Base-by-base conservation (phyloP, 2,888 invertebrate species). In the Hoplodrina ambigua region DNA sequence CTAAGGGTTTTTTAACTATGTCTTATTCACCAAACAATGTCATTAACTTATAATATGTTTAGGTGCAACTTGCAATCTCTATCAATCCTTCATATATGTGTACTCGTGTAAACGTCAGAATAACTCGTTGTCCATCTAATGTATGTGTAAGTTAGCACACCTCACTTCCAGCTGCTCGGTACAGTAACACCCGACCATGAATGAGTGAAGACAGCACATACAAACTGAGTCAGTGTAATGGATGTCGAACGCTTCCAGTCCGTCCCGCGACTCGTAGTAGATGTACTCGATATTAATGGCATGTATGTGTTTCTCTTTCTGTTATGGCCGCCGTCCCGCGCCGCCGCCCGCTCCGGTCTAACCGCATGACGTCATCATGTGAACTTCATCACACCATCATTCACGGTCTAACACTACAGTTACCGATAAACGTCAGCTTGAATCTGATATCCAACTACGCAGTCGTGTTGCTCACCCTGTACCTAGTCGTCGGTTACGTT, bases 361-460 rank as follows among this genome's bases (percentile, higher is more conserved):
- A 92, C 91, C 90, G 92, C 93, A 93, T 93, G 92, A 85, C 92
- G 88, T 87, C 91, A 85, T 81, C 84, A 71, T 56, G 84, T 82
- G 83, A 41, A 79, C 85, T 84, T 84, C 85, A 84, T 85, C 86
- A 83, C 77, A 81, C 77, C 83, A 80, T 75, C 85, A 86, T 85
- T 86, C 90, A 89, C 89, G 89, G 89, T 87, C 85, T 90, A 90
- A 91, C 89, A 87, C 89, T 93, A 94, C 97, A 98, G 98, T 96
- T 98, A 94, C 97, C 97, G 93, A 97, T 97, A 96, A 96, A 97
- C 95, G 94, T 97, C 96, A 97, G 97, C 94, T 94, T 98, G 93
- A 98, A 97, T 96, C 96, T 97, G 94, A 94, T 97, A 92, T 97
- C 98, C 87, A 97, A 98, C 96, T 97, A 97, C 96, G 96, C 97